These are phyloP conservation scores for Nothocercus nigrocapillus DNA, from an alignment of 2,113 vertebrate genomes.

Conservation along the genomic window DNA sequence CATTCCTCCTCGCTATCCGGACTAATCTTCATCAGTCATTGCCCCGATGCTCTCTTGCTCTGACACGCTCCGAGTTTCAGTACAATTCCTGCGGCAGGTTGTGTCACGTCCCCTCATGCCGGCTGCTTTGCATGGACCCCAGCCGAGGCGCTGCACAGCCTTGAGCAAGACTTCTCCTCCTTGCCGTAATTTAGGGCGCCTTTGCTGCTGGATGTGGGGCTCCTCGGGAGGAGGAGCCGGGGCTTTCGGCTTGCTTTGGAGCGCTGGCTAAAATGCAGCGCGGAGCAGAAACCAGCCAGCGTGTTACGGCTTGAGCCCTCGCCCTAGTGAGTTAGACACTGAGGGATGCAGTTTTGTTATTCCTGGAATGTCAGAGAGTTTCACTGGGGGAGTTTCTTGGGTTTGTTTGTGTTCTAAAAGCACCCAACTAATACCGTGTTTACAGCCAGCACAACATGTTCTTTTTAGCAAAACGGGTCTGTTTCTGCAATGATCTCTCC, in stretches of 20 bases:
- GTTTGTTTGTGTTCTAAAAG: constrained; percentile 39
- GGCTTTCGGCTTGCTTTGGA: constrained; percentile 25
- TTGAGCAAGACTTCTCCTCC: constrained; percentile 66
- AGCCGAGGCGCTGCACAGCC: constrained; percentile 30
- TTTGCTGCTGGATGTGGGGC: constrained; percentile 48
- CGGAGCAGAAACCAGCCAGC: constrained; percentile 39
- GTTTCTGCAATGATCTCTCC: background rate
- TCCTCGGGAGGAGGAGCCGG: constrained; percentile 41
- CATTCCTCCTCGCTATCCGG: constrained; percentile 69
- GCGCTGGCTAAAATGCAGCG: background rate
- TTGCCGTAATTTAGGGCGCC: constrained; percentile 54
- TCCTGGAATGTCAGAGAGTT: constrained; percentile 73
- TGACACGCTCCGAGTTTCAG: constrained; percentile 72
- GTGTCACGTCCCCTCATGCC: constrained; percentile 69
- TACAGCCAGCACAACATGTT: background rate
- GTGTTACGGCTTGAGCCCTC: constrained; percentile 58
- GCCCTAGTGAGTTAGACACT: constrained; percentile 23
- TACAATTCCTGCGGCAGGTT: constrained; percentile 74
- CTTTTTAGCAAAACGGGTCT: background rate
- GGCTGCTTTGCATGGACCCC: constrained; percentile 57
- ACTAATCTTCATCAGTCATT: constrained; percentile 75
- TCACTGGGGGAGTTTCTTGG: constrained; percentile 29
- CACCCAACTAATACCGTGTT: background rate
- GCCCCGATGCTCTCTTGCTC: constrained; percentile 67
- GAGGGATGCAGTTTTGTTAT: constrained; percentile 58